phyloP scores from a whole-genome alignment of 2,888 invertebrate genomes.

The Geotrupes spiniger region DNA sequence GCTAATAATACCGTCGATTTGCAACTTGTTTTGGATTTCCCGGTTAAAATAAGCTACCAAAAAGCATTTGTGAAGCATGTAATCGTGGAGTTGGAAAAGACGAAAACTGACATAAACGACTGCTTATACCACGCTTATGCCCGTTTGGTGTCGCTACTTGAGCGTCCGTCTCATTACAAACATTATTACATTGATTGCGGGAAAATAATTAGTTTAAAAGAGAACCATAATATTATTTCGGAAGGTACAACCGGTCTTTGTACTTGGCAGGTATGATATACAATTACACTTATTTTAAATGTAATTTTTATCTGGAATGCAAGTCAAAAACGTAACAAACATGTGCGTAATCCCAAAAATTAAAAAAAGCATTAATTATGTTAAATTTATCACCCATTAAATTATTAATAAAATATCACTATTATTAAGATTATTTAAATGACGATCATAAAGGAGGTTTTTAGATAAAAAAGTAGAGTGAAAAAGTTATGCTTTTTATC shows the following conservation, averaged over 20 bases:
- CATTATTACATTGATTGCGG: constrained; percentile 63
- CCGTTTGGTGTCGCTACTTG: constrained; percentile 50
- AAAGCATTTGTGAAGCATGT: constrained; percentile 65
- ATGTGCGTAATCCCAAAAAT: too few species aligned
- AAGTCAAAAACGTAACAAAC: too few species aligned
- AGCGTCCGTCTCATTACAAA: constrained; percentile 47
- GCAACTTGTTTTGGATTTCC: constrained; percentile 56
- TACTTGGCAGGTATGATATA: constrained; percentile 67
- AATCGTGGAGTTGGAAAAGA: constrained; percentile 57
- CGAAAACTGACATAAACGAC: constrained; percentile 60
- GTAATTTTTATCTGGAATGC: too few species aligned
- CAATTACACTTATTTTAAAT: too few species aligned
- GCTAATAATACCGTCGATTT: constrained; percentile 59
- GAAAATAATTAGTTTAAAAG: constrained; percentile 60
- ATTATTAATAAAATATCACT: too few species aligned
- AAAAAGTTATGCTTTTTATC: too few species aligned
- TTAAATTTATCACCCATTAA: too few species aligned
- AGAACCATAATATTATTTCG: constrained; percentile 69
- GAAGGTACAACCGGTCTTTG: constrained; percentile 78
- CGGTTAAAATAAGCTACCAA: constrained; percentile 62
- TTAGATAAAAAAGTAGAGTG: too few species aligned
- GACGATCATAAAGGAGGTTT: too few species aligned
- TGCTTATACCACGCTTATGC: constrained; percentile 62
- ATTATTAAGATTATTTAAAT: too few species aligned
- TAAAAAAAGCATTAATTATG: too few species aligned